phyloP scores from a whole-genome alignment of 2,888 invertebrate species.

The Drosophila tripunctata region DNA sequence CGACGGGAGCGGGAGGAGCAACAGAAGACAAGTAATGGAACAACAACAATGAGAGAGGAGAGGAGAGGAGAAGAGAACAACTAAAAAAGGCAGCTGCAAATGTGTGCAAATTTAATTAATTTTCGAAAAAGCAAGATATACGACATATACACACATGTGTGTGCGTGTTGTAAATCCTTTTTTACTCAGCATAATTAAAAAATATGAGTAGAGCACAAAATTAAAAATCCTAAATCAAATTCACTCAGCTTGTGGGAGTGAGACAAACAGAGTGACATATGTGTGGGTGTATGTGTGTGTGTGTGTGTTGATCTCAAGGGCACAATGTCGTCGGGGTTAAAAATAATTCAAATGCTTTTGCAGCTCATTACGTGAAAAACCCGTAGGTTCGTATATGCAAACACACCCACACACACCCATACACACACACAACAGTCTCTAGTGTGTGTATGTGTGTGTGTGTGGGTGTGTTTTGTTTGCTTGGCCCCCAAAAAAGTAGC shows the following conservation, averaged over 20 bases:
- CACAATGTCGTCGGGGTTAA: constrained; percentile 81
- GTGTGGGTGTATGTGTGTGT: constrained; percentile 19
- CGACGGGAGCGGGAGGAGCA: constrained; percentile 28
- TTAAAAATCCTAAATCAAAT: constrained; percentile 81
- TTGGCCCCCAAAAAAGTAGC: constrained; percentile 51
- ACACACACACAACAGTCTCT: constrained; percentile 33
- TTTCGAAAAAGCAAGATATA: constrained; percentile 68
- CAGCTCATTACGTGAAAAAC: constrained; percentile 76
- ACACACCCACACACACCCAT: constrained; percentile 45
- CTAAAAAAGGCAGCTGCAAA: constrained; percentile 63
- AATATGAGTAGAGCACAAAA: constrained; percentile 80
- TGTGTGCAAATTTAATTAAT: constrained; percentile 80
- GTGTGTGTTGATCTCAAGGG: constrained; percentile 74
- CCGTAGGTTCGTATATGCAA: constrained; percentile 74
- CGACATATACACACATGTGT: constrained; percentile 33
- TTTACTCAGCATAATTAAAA: constrained; percentile 79
- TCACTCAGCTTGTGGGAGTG: constrained; percentile 41
- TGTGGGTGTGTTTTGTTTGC: constrained; percentile 33
- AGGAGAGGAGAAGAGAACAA: neutral
- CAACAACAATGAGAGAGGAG: neutral
- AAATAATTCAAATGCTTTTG: constrained; percentile 80
- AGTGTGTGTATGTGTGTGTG: constrained; percentile 9
- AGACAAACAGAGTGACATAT: constrained; percentile 24
- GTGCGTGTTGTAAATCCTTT: constrained; percentile 63
- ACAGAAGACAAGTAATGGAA: constrained; percentile 8